phyloP scores from a whole-genome alignment of 2,797 vertebrate genomes.

The Poecilia velifera region DNA sequence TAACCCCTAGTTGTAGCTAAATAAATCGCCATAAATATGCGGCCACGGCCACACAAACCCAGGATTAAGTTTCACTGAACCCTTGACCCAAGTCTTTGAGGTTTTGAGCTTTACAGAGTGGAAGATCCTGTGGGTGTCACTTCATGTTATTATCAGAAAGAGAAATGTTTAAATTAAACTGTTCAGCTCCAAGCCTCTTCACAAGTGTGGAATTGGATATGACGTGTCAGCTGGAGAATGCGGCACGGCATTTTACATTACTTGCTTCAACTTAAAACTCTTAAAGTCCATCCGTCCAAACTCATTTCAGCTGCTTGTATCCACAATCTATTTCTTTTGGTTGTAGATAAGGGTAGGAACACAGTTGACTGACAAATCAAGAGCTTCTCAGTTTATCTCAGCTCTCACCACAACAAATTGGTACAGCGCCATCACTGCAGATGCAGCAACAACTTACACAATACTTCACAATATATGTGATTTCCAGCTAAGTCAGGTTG shows the following conservation, averaged over 20 bases:
- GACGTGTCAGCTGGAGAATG: not conserved
- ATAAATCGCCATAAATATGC: not conserved
- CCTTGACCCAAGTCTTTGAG: slow-evolving; percentile 11
- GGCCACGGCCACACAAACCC: not conserved
- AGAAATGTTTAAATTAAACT: slow-evolving; percentile 4
- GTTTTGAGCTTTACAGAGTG: slow-evolving; percentile 10
- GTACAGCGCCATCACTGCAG: too few relatives aligned
- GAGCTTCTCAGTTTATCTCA: too few relatives aligned
- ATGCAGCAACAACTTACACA: not conserved
- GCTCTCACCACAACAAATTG: too few relatives aligned
- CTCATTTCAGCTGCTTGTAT: too few relatives aligned
- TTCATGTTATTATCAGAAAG: slow-evolving; percentile 12
- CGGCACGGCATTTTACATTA: not conserved
- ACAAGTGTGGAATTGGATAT: not conserved
- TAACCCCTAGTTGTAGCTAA: slow-evolving; percentile 9
- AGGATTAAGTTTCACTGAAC: not conserved
- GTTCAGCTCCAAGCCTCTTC: slow-evolving; percentile 7
- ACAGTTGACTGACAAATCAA: too few relatives aligned
- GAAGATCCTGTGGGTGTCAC: not conserved
- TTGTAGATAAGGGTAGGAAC: too few relatives aligned
- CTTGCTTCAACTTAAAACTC: not conserved
- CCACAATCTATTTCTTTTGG: too few relatives aligned
- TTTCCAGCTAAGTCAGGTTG: not conserved
- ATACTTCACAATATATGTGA: not conserved
- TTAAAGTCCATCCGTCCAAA: not conserved